Base-by-base conservation (phyloP, 2,113 vertebrate genomes). In the Rhinichthys klamathensis region DNA sequence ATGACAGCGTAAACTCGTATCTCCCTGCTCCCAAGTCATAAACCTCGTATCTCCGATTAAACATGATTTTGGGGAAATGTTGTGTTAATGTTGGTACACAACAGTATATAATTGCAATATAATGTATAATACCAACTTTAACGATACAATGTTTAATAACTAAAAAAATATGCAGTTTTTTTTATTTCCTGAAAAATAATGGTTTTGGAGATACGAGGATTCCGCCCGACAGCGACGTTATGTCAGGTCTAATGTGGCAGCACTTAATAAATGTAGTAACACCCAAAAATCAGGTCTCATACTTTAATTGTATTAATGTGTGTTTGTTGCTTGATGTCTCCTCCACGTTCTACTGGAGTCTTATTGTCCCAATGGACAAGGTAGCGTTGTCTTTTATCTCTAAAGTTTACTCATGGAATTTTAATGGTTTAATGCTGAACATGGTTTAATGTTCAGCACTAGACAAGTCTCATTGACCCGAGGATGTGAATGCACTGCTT, bases 381-480 rank as follows among this genome's bases (percentile, higher is more conserved):
- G 67, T 74, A 51, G 69, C 21, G 5, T 38, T 25, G 32, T 32
- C 60, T 21, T 44, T 32, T 23, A 2, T 70, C 49, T 83, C 60
- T 69, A 75, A 82, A 72, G 67, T 49, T 80, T 49, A 27, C 51
- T 51, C 27, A 27, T 6, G 32, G 51, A 30, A 72, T 51, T 61
- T 69, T 72, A 85, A 85, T 77, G 12, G 38, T 30, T 30, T 30
- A 30, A 30, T 30, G 30, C 30, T 30, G 30, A 30, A 30, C 30
- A 30, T 30, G 30, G 30, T 2, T 30, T 16, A 13, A 38, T 54
- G 18, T 54, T 79, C 21, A 21, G 10, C n/a, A 13, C 70, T 69
- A 44, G 70, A 58, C 49, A 77, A 12, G 9, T 61, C 80, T 81
- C 80, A 83, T 80, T 83, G 56, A 67, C 67, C 80, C 25, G 73